Evolutionary conservation across 2,888 invertebrate species (phyloP).

Genomic region (Drosophila multiciliata): DNA sequence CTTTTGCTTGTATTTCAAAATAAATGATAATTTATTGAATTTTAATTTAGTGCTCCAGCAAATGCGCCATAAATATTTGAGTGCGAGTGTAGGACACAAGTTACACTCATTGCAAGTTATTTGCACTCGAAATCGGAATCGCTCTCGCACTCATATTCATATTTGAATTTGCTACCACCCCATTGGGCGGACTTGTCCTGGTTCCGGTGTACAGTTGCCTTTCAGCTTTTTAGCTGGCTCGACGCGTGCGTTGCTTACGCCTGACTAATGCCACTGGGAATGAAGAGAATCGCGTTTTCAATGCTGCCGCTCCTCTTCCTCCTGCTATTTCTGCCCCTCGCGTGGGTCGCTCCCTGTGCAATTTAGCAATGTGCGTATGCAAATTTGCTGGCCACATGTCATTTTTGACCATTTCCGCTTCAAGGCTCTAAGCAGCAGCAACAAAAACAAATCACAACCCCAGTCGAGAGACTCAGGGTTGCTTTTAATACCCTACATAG

Average conservation of each 20-base stretch:
- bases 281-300: neutral
- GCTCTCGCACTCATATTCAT: neutral
- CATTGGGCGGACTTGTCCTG: slow-evolving; percentile 3
- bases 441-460: slow-evolving; percentile 53
- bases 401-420: slow-evolving; percentile 75
- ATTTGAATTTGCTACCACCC: slow-evolving; percentile 35
- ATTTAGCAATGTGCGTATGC: slow-evolving; percentile 73
- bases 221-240: slow-evolving; percentile 62
- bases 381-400: slow-evolving; percentile 73
- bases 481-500: slow-evolving; percentile 41
- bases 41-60: slow-evolving; percentile 78
- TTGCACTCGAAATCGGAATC: slow-evolving; percentile 16
- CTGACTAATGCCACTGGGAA: slow-evolving; percentile 43
- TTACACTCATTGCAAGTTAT: slow-evolving; percentile 74
- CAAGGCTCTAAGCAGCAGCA: slow-evolving; percentile 46
- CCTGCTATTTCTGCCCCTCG: slow-evolving; percentile 9
- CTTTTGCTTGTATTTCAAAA: slow-evolving; percentile 32
- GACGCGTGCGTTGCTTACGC: slow-evolving; percentile 65
- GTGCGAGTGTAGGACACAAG: slow-evolving; percentile 52
- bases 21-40: slow-evolving; percentile 83
- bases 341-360: slow-evolving; percentile 35
- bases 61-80: slow-evolving; percentile 79
- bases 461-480: slow-evolving; percentile 33
- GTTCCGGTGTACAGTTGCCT: slow-evolving; percentile 63
- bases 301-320: neutral